These are phyloP conservation scores for Podarcis cretensis DNA, from an alignment of 2,113 vertebrate species.

Conservation along the genomic window DNA sequence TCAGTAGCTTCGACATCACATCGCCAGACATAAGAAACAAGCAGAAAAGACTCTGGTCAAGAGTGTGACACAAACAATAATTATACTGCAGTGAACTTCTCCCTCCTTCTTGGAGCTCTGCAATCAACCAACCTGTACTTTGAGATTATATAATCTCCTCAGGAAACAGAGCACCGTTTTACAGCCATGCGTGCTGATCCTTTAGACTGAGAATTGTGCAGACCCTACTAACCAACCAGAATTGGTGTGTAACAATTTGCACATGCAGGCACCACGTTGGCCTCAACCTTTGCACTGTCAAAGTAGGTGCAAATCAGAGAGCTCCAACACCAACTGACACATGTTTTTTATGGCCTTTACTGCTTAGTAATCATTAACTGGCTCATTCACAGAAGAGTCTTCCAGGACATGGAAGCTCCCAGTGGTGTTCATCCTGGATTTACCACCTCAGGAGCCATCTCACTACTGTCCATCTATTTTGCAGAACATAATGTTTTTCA, in stretches of 20 bases:
- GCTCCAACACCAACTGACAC: not conserved
- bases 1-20: not conserved
- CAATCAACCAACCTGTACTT: fast-evolving
- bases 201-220: not conserved
- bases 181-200: not conserved
- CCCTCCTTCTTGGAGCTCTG: fast-evolving
- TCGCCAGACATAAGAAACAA: not conserved
- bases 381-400: not conserved
- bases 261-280: not conserved
- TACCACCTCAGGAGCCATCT: not conserved
- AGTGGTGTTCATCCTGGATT: not conserved
- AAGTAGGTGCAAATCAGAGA: not conserved
- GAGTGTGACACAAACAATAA: not conserved
- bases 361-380: conserved; percentile 12
- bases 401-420: not conserved
- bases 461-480: not conserved
- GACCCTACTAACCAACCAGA: not conserved
- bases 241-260: fast-evolving
- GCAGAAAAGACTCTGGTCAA: fast-evolving
- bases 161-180: not conserved
- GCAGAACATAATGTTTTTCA: not conserved
- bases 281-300: not conserved
- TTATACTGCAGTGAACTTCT: not conserved
- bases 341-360: not conserved
- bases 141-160: not conserved